Percentiles rank a stretch among this genome's conserved stretches.
Conservation (phyloP, 1,140 invertebrate species). For the Hyles vespertilio region DNA sequence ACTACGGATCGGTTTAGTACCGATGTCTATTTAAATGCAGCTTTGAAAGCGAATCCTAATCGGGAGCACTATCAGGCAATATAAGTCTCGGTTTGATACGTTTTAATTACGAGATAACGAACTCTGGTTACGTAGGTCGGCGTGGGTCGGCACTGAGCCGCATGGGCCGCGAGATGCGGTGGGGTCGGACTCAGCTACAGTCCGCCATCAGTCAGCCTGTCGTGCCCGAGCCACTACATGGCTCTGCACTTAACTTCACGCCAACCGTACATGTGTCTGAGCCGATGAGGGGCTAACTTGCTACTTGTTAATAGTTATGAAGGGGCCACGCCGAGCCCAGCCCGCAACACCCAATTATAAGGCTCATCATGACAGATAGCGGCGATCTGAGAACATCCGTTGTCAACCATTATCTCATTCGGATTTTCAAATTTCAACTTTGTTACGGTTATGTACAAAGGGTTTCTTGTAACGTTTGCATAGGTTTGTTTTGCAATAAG, state of each 20-base stretch:
- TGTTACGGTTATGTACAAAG: too few relatives aligned
- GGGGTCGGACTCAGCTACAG: constrained; percentile 12
- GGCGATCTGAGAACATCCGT: background rate
- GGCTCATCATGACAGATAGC: constrained; percentile 20
- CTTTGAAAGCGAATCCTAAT: too few relatives aligned
- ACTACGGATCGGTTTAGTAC: too few relatives aligned
- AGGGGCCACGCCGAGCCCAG: constrained; percentile 35
- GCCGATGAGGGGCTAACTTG: constrained; percentile 36
- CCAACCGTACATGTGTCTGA: constrained; percentile 43
- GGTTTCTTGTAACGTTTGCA: too few relatives aligned
- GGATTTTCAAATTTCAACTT: too few relatives aligned
- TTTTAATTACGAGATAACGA: background rate
- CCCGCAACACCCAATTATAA: constrained; percentile 41
- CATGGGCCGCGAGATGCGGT: constrained; percentile 34
- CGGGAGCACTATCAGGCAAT: too few relatives aligned
- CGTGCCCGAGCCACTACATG: constrained; percentile 38
- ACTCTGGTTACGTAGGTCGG: constrained; percentile 15
- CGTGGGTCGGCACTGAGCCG: constrained; percentile 14
- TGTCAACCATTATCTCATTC: too few relatives aligned
- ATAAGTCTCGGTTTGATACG: too few relatives aligned
- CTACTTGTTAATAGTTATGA: constrained; percentile 52
- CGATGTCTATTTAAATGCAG: too few relatives aligned
- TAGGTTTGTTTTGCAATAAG: too few relatives aligned
- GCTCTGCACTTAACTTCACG: constrained; percentile 50
- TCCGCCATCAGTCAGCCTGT: constrained; percentile 52